A percentile compares a stretch with the other conserved stretches of the same genome.
phyloP scores from a whole-genome alignment of 2,888 invertebrate species.

The Aromia moschata region DNA sequence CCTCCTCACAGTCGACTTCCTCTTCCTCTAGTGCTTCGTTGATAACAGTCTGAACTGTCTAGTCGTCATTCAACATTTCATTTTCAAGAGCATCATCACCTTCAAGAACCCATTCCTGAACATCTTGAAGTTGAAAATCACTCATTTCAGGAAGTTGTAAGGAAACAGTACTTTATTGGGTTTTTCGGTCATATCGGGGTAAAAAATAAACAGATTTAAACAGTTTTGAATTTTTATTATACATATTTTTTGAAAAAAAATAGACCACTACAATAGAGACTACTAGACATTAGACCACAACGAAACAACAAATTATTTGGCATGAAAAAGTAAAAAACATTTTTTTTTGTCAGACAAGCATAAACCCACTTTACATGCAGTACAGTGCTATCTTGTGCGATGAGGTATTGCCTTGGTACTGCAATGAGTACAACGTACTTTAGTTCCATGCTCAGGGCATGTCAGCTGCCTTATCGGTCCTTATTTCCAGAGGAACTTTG shows the following conservation, averaged over 20 bases:
- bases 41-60: no score
- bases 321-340: not conserved
- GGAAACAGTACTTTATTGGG: not conserved
- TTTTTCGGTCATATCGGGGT: not conserved
- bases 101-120: no score
- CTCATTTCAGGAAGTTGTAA: no score
- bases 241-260: not conserved
- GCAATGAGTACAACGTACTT: slow-evolving; percentile 1
- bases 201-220: not conserved
- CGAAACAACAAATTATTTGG: not conserved
- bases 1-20: no score
- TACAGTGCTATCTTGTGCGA: slow-evolving; percentile 6
- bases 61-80: no score
- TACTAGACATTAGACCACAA: not conserved
- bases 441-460: not conserved
- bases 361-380: slow-evolving; percentile 13
- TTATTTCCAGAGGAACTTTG: not conserved
- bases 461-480: not conserved
- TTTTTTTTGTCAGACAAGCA: slow-evolving; percentile 5
- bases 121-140: no score
- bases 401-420: slow-evolving; percentile 11
- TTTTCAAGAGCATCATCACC: no score
- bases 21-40: no score
- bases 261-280: not conserved
- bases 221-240: not conserved